Evolutionary conservation across 2,113 vertebrate genomes (phyloP).

Genomic region (Garra rufa): DNA sequence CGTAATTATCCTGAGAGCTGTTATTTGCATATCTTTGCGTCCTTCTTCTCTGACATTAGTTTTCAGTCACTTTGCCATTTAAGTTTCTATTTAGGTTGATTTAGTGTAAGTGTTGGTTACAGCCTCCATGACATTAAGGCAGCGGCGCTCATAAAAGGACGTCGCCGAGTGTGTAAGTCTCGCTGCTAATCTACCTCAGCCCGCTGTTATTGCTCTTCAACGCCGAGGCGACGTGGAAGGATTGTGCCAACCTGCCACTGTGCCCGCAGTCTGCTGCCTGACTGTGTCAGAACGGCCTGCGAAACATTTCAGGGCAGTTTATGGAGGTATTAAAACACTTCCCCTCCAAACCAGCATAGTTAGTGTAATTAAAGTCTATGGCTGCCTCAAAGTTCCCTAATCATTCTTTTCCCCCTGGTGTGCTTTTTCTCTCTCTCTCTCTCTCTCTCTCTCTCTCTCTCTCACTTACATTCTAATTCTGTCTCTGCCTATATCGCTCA

Average conservation of each 20-base stretch:
- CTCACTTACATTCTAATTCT: neutral
- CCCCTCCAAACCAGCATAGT: conserved; percentile 34
- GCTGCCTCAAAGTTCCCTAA: conserved; percentile 21
- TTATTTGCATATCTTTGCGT: conserved; percentile 49
- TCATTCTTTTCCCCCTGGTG: neutral
- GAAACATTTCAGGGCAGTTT: conserved; percentile 4
- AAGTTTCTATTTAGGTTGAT: conserved; percentile 45
- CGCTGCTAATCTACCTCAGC: conserved; percentile 6
- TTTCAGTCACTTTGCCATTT: conserved; percentile 39
- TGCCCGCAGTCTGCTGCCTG: neutral
- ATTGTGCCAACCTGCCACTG: conserved; percentile 11
- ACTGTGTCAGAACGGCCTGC: neutral
- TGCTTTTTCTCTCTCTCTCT: neutral
- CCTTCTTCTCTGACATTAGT: conserved; percentile 33
- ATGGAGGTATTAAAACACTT: conserved; percentile 34
- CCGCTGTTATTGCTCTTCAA: conserved; percentile 26
- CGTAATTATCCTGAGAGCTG: conserved; percentile 52
- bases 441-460: neutral
- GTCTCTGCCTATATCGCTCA: conserved; percentile 8
- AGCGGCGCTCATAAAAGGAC: conserved; percentile 9
- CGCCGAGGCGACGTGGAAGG: neutral
- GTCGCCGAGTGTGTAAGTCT: neutral
- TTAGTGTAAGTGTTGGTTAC: conserved; percentile 38
- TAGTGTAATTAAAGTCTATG: conserved; percentile 51
- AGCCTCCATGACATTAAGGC: conserved; percentile 29